A percentile compares a stretch with the other conserved stretches of the same genome.
These are phyloP conservation scores for Genyomyrus donnyi DNA, from an alignment of 2,113 vertebrate species.

Conservation along the genomic window DNA sequence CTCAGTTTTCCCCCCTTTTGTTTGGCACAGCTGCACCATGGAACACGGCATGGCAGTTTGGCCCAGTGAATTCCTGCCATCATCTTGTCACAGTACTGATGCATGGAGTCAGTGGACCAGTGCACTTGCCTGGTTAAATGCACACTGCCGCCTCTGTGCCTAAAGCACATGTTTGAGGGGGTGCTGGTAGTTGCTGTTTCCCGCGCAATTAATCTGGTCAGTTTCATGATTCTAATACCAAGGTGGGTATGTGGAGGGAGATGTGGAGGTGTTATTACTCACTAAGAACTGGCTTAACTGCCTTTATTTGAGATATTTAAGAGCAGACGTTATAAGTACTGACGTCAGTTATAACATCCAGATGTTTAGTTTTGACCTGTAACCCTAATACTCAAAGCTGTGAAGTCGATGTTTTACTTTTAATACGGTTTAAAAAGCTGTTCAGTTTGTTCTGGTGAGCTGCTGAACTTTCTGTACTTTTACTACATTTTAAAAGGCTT, in stretches of 20 bases:
- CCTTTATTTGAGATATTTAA: neutral
- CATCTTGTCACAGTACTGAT: constrained; percentile 16
- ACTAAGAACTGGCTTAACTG: neutral
- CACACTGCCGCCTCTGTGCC: neutral
- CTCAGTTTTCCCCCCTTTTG: neutral
- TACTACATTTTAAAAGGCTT: neutral
- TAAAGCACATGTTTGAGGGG: neutral
- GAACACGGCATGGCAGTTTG: neutral
- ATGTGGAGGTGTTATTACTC: neutral
- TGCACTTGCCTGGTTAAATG: neutral
- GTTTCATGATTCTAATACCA: neutral
- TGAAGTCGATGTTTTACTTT: constrained; percentile 48
- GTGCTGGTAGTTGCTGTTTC: neutral
- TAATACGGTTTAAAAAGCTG: constrained; percentile 25
- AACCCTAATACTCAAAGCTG: constrained; percentile 46
- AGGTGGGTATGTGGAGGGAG: neutral
- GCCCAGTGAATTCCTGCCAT: constrained; percentile 36
- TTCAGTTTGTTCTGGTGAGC: constrained; percentile 12
- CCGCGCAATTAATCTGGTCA: neutral
- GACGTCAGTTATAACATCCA: neutral
- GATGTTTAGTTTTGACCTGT: constrained; percentile 27
- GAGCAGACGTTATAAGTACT: neutral
- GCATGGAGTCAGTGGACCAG: neutral
- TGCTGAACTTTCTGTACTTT: constrained; percentile 12
- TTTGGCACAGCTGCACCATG: neutral